These are phyloP conservation scores for Apamea epomidion DNA, from an alignment of 2,888 invertebrate genomes.

Conservation along the genomic window DNA sequence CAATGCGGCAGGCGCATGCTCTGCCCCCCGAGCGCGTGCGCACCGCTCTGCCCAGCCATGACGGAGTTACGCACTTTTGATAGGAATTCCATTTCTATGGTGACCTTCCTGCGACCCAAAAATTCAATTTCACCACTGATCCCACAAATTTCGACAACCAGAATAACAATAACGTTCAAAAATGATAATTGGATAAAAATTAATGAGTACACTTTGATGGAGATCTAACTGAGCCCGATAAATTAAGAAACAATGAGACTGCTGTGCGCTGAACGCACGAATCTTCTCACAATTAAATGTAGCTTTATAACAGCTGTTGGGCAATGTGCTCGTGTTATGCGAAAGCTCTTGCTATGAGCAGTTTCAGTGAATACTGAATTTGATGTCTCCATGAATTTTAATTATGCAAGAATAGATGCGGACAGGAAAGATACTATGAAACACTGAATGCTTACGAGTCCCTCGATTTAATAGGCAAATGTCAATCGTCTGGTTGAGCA, in stretches of 20 bases:
- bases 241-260: conserved; percentile 72
- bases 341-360: conserved; percentile 55
- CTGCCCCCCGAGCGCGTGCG: conserved; percentile 51
- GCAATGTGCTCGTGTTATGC: conserved; percentile 66
- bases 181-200: conserved; percentile 55
- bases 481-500: conserved; percentile 86
- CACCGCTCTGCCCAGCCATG: conserved; percentile 52
- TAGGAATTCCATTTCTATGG: conserved; percentile 62
- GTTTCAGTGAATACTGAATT: conserved; percentile 43
- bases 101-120: conserved; percentile 53
- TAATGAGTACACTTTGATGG: conserved; percentile 49
- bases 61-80: conserved; percentile 66
- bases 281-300: conserved; percentile 76
- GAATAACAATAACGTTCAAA: conserved; percentile 49
- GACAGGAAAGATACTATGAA: conserved; percentile 70
- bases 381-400: conserved; percentile 54
- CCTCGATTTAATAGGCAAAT: conserved; percentile 81
- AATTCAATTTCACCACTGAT: conserved; percentile 51
- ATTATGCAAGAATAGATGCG: conserved; percentile 67
- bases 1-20: conserved; percentile 75
- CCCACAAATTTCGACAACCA: conserved; percentile 58
- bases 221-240: conserved; percentile 58
- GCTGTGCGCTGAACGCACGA: conserved; percentile 61
- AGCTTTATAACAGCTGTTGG: conserved; percentile 67
- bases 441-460: conserved; percentile 71